A percentile compares a stretch with the other conserved stretches of the same genome.
Conservation (phyloP, 2,113 vertebrate genomes). For the Prietella phreatophila region DNA sequence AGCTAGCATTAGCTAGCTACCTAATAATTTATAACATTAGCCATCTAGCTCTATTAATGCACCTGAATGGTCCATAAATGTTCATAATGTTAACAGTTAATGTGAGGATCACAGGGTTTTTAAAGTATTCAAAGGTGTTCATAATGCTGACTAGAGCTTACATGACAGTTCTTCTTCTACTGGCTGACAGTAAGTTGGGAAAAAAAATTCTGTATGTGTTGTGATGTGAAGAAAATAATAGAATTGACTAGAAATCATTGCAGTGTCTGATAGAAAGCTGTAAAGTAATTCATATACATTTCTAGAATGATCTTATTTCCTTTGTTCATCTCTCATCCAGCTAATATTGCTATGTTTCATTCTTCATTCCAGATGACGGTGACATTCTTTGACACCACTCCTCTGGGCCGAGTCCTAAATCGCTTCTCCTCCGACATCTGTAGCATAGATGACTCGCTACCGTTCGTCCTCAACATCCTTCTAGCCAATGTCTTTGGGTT, state of each 20-base stretch:
- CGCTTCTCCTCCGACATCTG: slow-evolving; percentile 95
- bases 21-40: not conserved
- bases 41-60: not conserved
- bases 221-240: not conserved
- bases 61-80: not conserved
- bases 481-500: slow-evolving; percentile 80
- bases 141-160: not conserved
- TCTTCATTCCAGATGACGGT: slow-evolving; percentile 76
- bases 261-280: not conserved
- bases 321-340: not conserved
- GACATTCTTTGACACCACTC: slow-evolving; percentile 89
- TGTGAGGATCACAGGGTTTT: not conserved
- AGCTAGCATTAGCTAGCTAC: not conserved
- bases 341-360: not conserved
- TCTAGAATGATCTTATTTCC: not conserved
- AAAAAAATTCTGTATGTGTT: not conserved
- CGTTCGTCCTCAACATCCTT: slow-evolving; percentile 92
- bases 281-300: not conserved
- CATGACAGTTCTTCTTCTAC: no score
- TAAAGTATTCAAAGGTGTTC: not conserved
- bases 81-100: not conserved
- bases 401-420: slow-evolving; percentile 86
- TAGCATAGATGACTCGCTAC: slow-evolving; percentile 84
- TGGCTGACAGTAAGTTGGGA: no score
- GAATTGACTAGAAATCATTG: not conserved